Conservation (phyloP, 2,113 vertebrate genomes). For the Nymphicus hollandicus region DNA sequence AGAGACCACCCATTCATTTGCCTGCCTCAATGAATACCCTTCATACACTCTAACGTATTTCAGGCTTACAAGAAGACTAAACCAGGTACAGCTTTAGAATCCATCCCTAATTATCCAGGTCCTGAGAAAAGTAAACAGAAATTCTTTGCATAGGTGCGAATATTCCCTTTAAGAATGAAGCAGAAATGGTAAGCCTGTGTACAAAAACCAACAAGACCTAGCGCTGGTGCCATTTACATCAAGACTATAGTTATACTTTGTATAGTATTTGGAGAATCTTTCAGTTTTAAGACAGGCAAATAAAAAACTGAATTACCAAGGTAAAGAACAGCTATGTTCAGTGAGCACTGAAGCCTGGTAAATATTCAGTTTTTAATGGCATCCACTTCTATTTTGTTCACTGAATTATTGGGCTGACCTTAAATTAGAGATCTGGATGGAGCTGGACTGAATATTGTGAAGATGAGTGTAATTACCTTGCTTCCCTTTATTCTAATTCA, state of each 20-base stretch:
- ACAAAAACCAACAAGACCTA: not conserved
- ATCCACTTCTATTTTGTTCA: conserved; percentile 56
- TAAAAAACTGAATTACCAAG: not conserved
- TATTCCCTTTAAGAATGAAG: not conserved
- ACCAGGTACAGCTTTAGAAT: not conserved
- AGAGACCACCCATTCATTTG: not conserved
- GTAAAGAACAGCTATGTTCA: conserved; percentile 17
- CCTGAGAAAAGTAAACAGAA: not conserved
- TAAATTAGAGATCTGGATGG: conserved; percentile 62
- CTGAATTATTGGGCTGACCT: conserved; percentile 57
- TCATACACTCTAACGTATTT: not conserved
- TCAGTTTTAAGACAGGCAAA: not conserved
- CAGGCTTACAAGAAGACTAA: not conserved
- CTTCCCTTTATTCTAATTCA: conserved; percentile 33
- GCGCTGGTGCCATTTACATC: not conserved
- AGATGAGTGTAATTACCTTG: conserved; percentile 48
- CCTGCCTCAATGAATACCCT: not conserved
- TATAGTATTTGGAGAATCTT: not conserved
- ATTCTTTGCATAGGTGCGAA: not conserved
- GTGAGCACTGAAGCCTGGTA: conserved; percentile 20
- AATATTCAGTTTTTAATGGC: conserved; percentile 56
- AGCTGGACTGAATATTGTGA: conserved; percentile 46
- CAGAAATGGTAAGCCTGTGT: not conserved
- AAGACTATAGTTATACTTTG: not conserved
- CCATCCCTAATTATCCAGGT: not conserved